Evolutionary conservation across 2,113 vertebrate species (phyloP), one percentile per base, ranked within the genome.

Genomic region (Lampris incognitus): DNA sequence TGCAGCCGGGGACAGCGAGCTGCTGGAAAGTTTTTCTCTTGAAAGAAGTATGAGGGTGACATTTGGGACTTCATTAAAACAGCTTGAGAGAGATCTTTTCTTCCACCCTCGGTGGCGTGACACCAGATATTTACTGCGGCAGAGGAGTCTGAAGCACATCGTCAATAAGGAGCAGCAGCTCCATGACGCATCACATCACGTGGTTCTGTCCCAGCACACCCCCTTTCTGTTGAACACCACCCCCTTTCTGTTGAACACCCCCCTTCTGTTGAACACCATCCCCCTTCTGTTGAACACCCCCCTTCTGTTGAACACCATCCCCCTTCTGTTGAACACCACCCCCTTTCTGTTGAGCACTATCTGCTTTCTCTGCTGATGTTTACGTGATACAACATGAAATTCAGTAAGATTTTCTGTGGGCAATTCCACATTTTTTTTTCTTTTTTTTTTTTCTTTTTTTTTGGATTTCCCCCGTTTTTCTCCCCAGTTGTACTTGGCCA

Each of bases 51-150:
- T 62, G 78, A 87, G 82, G 80, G 84, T 84, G 90, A 87, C 92
- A 88, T 92, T 88, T 90, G 92, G 93, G 92, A 94, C 90, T 92
- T 94, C 92, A 93, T 94, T 94, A 93, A 93, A 93, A 92, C 72
- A 76, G 79, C 86, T 90, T 85, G 88, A 88, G 89, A 90, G 87
- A 65, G 76, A 78, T 89, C 91, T 81, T 85, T 85, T 92, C 89
- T 91, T 90, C 84, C 81, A 84, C 83, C 84, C 87, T 89, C 86
- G 69, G 84, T 86, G 72, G 85, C 85, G 80, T 82, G 87, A 91
- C 86, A 86, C 86, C 82, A 81, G 80, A 87, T 90, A 89, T 93
- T 91, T 91, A 87, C 88, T 78, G 72, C 52, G 3, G 81, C 83
- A 69, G 57, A 85, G 72, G 52, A 78, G 84, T 87, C 86, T 88